A percentile compares a stretch with the other conserved stretches of the same genome.
These are phyloP conservation scores for Tethya wilhelma DNA, from an alignment of 37 sponge, comb jelly and placozoan genomes.

Conservation along the genomic window DNA sequence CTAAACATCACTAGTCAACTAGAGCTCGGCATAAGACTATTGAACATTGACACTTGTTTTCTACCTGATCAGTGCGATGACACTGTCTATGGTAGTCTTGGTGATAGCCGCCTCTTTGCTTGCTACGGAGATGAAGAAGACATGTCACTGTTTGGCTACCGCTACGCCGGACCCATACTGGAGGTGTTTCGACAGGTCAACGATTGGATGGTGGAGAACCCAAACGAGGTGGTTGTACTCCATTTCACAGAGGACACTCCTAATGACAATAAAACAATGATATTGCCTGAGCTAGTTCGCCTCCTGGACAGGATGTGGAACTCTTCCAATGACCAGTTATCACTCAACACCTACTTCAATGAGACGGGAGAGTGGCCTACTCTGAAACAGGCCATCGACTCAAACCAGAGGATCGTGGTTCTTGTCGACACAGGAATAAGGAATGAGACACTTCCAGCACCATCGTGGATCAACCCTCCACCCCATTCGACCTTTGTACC, in stretches of 20 bases:
- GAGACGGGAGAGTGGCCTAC: constrained; percentile 41
- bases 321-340: neutral
- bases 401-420: constrained; percentile 27
- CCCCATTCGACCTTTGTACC: neutral
- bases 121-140: constrained; percentile 21
- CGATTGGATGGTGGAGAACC: constrained; percentile 30
- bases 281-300: neutral
- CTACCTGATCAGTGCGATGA: constrained; percentile 2
- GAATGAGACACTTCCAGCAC: neutral
- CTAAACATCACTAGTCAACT: constrained; percentile 12
- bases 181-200: constrained; percentile 12
- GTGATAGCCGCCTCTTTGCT: neutral
- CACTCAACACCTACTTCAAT: constrained; percentile 8
- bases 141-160: neutral
- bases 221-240: constrained; percentile 14
- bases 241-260: constrained; percentile 8
- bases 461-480: constrained; percentile 6
- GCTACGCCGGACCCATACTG: constrained; percentile 13
- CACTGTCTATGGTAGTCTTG: constrained; percentile 1
- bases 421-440: neutral
- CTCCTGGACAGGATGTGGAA: neutral
- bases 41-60: constrained; percentile 34
- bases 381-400: constrained; percentile 19
- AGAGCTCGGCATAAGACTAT: constrained; percentile 19
- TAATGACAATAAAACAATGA: neutral